Conservation (phyloP, 2,888 invertebrate genomes). For the Mythimna lalbum region DNA sequence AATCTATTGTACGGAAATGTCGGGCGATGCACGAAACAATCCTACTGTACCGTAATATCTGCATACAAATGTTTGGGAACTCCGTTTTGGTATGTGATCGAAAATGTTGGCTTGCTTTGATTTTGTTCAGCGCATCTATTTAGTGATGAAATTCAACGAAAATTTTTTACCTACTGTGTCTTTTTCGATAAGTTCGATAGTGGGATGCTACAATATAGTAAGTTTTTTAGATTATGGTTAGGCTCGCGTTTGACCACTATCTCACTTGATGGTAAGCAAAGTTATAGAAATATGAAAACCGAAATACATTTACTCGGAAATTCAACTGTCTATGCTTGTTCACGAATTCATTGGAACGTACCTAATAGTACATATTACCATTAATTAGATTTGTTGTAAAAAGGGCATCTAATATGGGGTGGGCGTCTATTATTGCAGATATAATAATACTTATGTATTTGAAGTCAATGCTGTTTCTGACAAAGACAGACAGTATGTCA, state of each 20-base stretch:
- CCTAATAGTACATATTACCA: neutral
- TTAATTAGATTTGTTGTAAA: conserved; percentile 23
- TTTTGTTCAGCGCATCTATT: conserved; percentile 40
- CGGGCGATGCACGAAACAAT: conserved; percentile 85
- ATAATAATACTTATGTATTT: conserved; percentile 62
- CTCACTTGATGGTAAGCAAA: neutral
- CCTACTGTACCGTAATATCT: conserved; percentile 84
- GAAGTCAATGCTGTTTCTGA: conserved; percentile 84
- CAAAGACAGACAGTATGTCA: conserved; percentile 87
- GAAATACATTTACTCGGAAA: neutral
- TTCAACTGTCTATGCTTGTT: neutral
- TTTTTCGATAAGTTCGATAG: too few relatives aligned
- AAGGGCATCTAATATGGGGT: conserved; percentile 59
- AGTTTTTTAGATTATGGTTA: too few relatives aligned
- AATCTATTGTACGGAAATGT: conserved; percentile 88
- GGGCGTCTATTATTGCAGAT: conserved; percentile 69
- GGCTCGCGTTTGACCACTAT: too few relatives aligned
- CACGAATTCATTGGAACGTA: neutral
- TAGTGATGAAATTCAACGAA: neutral
- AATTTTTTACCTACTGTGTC: too few relatives aligned
- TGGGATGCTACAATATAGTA: too few relatives aligned
- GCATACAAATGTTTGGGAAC: conserved; percentile 85
- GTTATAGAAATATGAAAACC: neutral
- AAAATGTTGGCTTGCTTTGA: conserved; percentile 59
- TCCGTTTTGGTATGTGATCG: conserved; percentile 72